Evolutionary conservation across 2,888 invertebrate species (phyloP).

Genomic region (Imbricaverruca yamaguchii): DNA sequence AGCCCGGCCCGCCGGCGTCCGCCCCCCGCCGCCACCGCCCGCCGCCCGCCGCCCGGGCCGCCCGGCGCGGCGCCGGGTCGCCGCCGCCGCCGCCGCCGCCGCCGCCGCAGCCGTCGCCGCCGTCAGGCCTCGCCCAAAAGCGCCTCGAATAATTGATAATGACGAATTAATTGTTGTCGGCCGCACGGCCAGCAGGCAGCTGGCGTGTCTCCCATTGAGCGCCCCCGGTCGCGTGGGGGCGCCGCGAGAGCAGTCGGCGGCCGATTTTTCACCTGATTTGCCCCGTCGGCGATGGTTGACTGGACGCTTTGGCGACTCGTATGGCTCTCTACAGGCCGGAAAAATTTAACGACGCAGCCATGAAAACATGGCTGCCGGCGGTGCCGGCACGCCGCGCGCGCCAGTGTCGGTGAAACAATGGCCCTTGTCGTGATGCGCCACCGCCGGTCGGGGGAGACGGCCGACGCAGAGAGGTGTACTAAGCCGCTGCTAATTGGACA

Average conservation of each 20-base stretch:
- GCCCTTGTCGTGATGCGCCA: neutral
- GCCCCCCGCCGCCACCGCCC: neutral
- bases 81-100: neutral
- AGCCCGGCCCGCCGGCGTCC: neutral
- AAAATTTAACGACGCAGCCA: conserved; percentile 12
- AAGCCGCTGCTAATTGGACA: conserved; percentile 5
- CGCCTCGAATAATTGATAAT: conserved; percentile 11
- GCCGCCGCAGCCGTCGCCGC: neutral
- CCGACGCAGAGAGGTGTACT: neutral
- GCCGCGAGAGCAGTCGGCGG: neutral
- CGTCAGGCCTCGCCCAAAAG: neutral
- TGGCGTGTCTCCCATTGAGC: neutral
- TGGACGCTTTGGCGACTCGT: conserved; percentile 14
- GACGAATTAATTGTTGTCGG: conserved; percentile 20
- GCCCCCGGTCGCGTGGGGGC: neutral
- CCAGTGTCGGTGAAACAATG: neutral
- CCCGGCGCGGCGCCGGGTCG: neutral
- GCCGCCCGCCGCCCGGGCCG: neutral
- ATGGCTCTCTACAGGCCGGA: conserved; percentile 5
- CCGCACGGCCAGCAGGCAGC: neutral
- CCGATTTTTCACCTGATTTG: conserved; percentile 16
- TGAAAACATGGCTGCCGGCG: neutral
- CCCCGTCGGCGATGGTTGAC: conserved; percentile 11
- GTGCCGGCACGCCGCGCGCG: neutral
- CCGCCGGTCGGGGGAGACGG: neutral